A percentile compares a stretch with the other conserved stretches of the same genome.
phyloP scores from a whole-genome alignment of 1,140 invertebrate genomes.

The Cotesia vestalis region DNA sequence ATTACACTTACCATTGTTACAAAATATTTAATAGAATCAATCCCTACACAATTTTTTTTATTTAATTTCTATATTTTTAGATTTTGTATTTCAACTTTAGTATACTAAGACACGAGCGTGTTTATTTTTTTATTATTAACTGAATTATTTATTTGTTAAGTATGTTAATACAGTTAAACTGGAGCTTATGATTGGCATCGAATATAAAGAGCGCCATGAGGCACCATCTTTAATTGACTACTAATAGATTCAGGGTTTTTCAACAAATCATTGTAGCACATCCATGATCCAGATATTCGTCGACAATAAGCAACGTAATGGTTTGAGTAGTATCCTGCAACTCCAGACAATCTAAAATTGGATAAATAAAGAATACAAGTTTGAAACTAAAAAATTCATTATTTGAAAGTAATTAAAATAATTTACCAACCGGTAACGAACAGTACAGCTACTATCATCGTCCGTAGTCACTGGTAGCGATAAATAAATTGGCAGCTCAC shows the following conservation, averaged over 20 bases:
- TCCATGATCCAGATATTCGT: conserved; percentile 6
- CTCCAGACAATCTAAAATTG: conserved; percentile 4
- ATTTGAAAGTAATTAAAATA: background rate
- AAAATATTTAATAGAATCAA: background rate
- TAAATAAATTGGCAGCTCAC: background rate
- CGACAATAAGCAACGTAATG: conserved; percentile 3
- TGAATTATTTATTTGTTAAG: conserved; percentile 23
- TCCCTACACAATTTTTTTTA: background rate
- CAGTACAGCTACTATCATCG: background rate
- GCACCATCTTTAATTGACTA: background rate
- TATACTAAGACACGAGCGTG: conserved; percentile 29
- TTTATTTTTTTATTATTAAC: conserved; percentile 16
- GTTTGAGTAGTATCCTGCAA: background rate
- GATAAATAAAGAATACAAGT: background rate
- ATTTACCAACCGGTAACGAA: conserved; percentile 13
- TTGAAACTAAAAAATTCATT: background rate
- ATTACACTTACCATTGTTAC: conserved; percentile 38
- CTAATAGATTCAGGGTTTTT: background rate
- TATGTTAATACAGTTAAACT: conserved; percentile 35
- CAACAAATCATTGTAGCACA: conserved; percentile 2
- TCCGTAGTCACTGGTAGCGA: background rate
- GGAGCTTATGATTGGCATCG: conserved; percentile 1
- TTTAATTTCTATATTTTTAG: background rate
- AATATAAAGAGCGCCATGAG: conserved; percentile 6
- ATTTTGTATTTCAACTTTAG: conserved; percentile 4